Percentiles rank a stretch among this genome's conserved stretches.
These are phyloP conservation scores for Phyllotreta striolata DNA, from an alignment of 2,888 invertebrate species.

Conservation along the genomic window DNA sequence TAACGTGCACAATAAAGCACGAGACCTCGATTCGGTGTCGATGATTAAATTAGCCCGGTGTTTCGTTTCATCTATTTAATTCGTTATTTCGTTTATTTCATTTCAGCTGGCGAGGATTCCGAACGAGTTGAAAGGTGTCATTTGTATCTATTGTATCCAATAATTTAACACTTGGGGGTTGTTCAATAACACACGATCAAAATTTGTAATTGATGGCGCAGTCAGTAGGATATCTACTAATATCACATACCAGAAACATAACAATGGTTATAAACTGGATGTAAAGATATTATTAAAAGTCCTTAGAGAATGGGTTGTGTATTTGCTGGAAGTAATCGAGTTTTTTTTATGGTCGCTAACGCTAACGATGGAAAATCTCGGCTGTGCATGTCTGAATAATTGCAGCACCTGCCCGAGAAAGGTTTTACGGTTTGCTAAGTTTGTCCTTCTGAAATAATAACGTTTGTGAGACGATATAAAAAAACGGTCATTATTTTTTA, in stretches of 20 bases:
- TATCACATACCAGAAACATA: no score
- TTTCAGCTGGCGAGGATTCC: no score
- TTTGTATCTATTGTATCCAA: background rate
- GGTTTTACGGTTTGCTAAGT: conserved; percentile 8
- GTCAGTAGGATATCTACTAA: background rate
- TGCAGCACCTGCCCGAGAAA: conserved; percentile 18
- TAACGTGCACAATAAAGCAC: conserved; percentile 1
- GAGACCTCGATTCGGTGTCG: conserved; percentile 11
- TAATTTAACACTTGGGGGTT: background rate
- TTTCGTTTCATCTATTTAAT: conserved; percentile 5
- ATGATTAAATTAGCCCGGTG: conserved; percentile 16
- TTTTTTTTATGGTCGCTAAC: conserved; percentile 12
- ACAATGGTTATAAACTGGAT: background rate
- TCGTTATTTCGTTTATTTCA: conserved; percentile 8
- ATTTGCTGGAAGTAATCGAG: background rate
- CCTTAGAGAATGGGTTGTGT: background rate
- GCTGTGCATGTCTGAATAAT: conserved; percentile 16
- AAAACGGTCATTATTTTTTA: conserved; percentile 17
- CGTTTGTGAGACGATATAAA: conserved; percentile 7
- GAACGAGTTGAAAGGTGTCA: no score
- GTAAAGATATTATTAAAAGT: background rate
- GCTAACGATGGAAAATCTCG: conserved; percentile 22
- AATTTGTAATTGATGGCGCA: conserved; percentile 8
- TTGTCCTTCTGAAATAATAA: conserved; percentile 20
- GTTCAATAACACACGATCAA: background rate